Percentiles rank a stretch among this genome's conserved stretches.
phyloP scores from a whole-genome alignment of 2,113 vertebrate genomes.

The Seriola aureovittata region DNA sequence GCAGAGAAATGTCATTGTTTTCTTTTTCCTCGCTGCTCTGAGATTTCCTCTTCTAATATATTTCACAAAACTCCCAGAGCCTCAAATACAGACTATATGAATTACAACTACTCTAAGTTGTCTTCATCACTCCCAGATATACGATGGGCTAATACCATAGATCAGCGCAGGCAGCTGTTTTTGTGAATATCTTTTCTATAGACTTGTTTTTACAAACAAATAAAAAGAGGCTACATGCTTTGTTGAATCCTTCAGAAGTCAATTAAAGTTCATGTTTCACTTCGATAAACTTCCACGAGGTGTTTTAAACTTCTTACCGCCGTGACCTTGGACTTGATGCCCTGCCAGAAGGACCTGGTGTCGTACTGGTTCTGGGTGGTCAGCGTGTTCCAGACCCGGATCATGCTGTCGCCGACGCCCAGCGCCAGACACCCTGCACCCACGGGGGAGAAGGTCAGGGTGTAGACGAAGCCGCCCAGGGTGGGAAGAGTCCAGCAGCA shows the following conservation, averaged over 20 bases:
- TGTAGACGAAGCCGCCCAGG: slow-evolving; percentile 93
- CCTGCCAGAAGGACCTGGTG: slow-evolving; percentile 93
- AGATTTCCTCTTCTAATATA: neutral
- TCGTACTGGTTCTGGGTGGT: slow-evolving; percentile 91
- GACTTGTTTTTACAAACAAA: no score
- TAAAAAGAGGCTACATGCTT: no score
- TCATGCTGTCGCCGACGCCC: slow-evolving; percentile 95
- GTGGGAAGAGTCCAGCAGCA: slow-evolving; percentile 95
- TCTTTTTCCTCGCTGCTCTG: neutral
- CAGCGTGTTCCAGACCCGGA: slow-evolving; percentile 95
- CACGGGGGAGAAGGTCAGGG: slow-evolving; percentile 93
- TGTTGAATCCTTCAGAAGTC: no score
- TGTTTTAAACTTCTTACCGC: slow-evolving; percentile 83
- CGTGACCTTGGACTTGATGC: slow-evolving; percentile 96
- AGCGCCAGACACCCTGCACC: slow-evolving; percentile 90
- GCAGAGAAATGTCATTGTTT: neutral
- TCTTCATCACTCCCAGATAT: no score
- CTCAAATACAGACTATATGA: no score
- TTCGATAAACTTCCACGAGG: neutral
- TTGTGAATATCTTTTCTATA: neutral
- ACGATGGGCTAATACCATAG: no score
- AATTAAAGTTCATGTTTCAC: no score
- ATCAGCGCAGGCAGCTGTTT: no score
- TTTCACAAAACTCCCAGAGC: neutral
- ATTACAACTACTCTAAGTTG: no score